Evolutionary conservation across 2,888 invertebrate genomes (phyloP), one percentile per base, ranked within the genome.

Genomic region (Archaeoteleia sp.): DNA sequence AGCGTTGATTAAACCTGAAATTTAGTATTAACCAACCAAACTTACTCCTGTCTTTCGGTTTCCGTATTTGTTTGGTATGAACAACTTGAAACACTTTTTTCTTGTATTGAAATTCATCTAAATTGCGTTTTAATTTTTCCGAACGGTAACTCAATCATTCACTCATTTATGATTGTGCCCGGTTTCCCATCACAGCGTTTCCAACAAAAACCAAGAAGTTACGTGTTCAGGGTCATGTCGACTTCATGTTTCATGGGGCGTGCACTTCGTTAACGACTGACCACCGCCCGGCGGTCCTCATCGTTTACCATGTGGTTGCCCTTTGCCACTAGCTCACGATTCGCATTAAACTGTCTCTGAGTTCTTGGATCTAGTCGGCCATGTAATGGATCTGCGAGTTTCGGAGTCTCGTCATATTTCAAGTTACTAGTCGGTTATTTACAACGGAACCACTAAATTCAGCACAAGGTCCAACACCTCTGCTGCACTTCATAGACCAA

Each of bases 21-120:
- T 54, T 53, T 9, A 0, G 9, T 61, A 51, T 61, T 63, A 35
- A 55, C 55, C 15, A n/a, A n/a, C n/a, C n/a, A n/a, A n/a, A n/a
- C n/a, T n/a, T n/a, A n/a, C n/a, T n/a, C n/a, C n/a, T n/a, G n/a
- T n/a, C n/a, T n/a, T n/a, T n/a, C n/a, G n/a, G n/a, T n/a, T n/a
- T n/a, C n/a, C n/a, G n/a, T n/a, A n/a, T n/a, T n/a, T n/a, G n/a
- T n/a, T n/a, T n/a, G n/a, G n/a, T n/a, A n/a, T n/a, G n/a, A n/a
- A n/a, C n/a, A n/a, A n/a, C n/a, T n/a, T n/a, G n/a, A n/a, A n/a
- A n/a, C n/a, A n/a, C n/a, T n/a, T n/a, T n/a, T n/a, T n/a, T n/a
- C n/a, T n/a, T n/a, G n/a, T n/a, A n/a, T n/a, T n/a, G n/a, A n/a
- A n/a, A n/a, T n/a, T n/a, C n/a, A n/a, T n/a, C n/a, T n/a, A n/a